Evolutionary conservation across 2,888 invertebrate species (phyloP), one percentile per base, ranked within the genome.

Genomic region (Parapristionchus giblindavisi): DNA sequence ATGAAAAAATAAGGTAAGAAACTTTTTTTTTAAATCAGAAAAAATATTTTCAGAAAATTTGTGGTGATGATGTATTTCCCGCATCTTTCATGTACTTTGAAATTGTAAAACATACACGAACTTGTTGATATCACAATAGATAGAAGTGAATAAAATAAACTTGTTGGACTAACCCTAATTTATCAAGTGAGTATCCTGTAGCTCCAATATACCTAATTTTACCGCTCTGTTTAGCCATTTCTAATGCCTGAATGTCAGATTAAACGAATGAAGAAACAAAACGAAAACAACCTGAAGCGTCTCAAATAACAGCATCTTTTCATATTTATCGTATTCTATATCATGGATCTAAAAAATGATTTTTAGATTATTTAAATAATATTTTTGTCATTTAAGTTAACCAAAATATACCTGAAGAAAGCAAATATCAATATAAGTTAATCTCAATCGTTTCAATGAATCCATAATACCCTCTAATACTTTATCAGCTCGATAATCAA

Each of bases 401-500:
- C 51, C 24, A n/a, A 34, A 66, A 58, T 43, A 2, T 87, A 94
- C 95, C 91, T 95, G 95, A 86, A 96, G 92, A 36, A 96, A 89
- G 88, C 84, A 83, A 75, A 85, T 81, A 75, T 97, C 96, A 0
- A 96, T 92, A 88, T 94, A 94, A 77, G 93, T 92, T 76, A 96
- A 85, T 0, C 92, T 92, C 21, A 97, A 90, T 24, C 91, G 89
- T 76, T 91, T 87, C 63, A 96, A 90, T 79, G 94, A 95, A 72
- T 91, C 91, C 74, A 94, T 92, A 14, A 97, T 91, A 84, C 93
- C 93, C 75, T 91, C 90, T 4, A 92, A 90, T 0, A 94, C 93
- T 88, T 92, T 93, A 83, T 93, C 92, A 8, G 89, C 93, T 92
- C 85, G 82, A 89, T 95, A 96, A 88, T 97, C 94, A 88, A 96